These are phyloP conservation scores for Apodemia duryi DNA, from an alignment of 2,888 invertebrate species.

Conservation along the genomic window DNA sequence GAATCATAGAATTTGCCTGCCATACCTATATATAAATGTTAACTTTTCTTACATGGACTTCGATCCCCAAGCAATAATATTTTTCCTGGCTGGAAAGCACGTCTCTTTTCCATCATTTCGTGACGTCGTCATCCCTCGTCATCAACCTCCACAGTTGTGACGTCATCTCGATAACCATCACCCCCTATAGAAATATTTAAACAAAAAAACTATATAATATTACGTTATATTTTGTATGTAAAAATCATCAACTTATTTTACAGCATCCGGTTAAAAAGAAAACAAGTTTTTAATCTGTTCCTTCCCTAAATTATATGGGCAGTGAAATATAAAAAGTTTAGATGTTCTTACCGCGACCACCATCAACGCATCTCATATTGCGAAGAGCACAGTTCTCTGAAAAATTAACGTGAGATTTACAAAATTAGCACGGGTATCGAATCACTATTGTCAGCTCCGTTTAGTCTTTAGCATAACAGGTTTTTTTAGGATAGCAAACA, in stretches of 20 bases:
- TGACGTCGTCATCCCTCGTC: too few species aligned
- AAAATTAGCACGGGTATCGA: conserved; percentile 58
- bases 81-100: too few species aligned
- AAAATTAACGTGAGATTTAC: conserved; percentile 54
- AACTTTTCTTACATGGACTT: too few species aligned
- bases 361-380: conserved; percentile 59
- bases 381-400: conserved; percentile 55
- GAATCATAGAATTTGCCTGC: too few species aligned
- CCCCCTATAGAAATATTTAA: too few species aligned
- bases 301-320: neutral
- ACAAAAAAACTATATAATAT: too few species aligned
- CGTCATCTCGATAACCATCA: too few species aligned
- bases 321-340: conserved; percentile 8
- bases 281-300: neutral
- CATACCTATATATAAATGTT: too few species aligned
- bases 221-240: neutral
- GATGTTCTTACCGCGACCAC: conserved; percentile 47
- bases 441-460: conserved; percentile 43
- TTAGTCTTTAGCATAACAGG: conserved; percentile 28
- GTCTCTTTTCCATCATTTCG: too few species aligned
- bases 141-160: too few species aligned
- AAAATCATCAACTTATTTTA: neutral
- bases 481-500: neutral
- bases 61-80: too few species aligned
- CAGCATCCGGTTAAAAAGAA: neutral